Evolutionary conservation across 92 coral and sea anemone species (phyloP), one percentile per base, ranked within the genome.

Genomic region (Zoanthus gigantus): DNA sequence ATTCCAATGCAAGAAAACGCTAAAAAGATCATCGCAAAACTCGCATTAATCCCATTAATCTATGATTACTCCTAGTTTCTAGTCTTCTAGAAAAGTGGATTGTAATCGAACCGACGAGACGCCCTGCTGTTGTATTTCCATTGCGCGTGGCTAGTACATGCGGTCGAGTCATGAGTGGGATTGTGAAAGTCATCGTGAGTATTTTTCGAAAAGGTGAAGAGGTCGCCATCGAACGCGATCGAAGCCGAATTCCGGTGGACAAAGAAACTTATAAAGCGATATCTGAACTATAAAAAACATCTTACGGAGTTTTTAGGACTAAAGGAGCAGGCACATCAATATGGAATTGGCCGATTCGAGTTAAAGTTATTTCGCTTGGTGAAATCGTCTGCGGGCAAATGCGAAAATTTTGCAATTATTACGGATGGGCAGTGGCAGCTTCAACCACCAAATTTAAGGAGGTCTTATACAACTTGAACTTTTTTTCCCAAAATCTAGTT

Each of bases 111-210:
- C 65, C 54, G 63, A 77, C 82, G 54, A 77, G 82, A 77, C 82
- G 65, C 83, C 68, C 34, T 77, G 28, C 57, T 77, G 82, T 47
- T 77, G 82, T 45, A 77, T 77, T 77, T 77, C 46, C 82, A 42
- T 63, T 31, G 82, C 23, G 82, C 60, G 66, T 77, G 37, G 82
- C 46, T 77, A 37, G 82, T 77, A 2, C 82, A 77, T 77, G 83
- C 67, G 67, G 83, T 6, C 11, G 23, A 23, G 23, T 23, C 23
- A 23, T 23, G 23, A 23, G 23, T 23, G 23, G 23, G 23, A 23
- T 23, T 52, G 56, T 54, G 12, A 54, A 54, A 54, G 60, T 54
- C 15, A 54, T 54, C 12, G 60, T 54, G 60, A 54, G 16, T 54
- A 4, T 54, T 54, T 54, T 54, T 9, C 60, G 60, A 9, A 54